Conservation (phyloP, 2,888 invertebrate genomes). For the Agrochola circellaris region DNA sequence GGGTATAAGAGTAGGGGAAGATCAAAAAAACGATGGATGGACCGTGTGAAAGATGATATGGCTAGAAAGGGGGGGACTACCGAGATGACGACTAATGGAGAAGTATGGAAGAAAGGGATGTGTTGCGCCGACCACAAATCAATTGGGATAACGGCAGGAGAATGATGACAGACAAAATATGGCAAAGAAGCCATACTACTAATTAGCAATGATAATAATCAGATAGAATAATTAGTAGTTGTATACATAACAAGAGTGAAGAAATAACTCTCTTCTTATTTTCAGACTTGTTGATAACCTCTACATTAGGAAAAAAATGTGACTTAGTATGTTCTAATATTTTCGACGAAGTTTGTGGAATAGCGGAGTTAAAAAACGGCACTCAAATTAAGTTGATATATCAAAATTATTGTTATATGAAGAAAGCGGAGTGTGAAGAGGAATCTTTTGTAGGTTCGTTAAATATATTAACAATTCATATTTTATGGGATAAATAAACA, state of each 20-base stretch:
- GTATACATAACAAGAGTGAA: background rate
- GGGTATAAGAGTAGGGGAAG: too few species aligned
- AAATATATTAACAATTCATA: constrained; percentile 26
- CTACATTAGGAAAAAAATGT: constrained; percentile 65
- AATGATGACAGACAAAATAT: background rate
- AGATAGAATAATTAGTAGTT: background rate
- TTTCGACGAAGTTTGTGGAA: constrained; percentile 80
- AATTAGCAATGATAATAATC: background rate
- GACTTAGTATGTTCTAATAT: constrained; percentile 77
- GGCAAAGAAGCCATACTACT: background rate
- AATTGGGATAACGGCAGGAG: too few species aligned
- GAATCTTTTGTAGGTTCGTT: constrained; percentile 64
- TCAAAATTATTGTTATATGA: constrained; percentile 80
- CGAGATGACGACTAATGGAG: too few species aligned
- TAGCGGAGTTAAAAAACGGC: constrained; percentile 63
- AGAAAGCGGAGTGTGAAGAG: constrained; percentile 73
- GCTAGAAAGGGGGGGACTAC: too few species aligned
- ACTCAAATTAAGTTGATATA: constrained; percentile 68
- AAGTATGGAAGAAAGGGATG: too few species aligned
- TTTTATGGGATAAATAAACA: constrained; percentile 32
- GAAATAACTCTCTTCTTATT: constrained; percentile 35
- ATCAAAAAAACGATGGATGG: too few species aligned
- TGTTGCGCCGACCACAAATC: too few species aligned
- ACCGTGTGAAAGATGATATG: too few species aligned
- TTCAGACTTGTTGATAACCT: constrained; percentile 52